These are phyloP conservation scores for Gastrophysa polygoni DNA, from an alignment of 2,888 invertebrate genomes.

Conservation along the genomic window DNA sequence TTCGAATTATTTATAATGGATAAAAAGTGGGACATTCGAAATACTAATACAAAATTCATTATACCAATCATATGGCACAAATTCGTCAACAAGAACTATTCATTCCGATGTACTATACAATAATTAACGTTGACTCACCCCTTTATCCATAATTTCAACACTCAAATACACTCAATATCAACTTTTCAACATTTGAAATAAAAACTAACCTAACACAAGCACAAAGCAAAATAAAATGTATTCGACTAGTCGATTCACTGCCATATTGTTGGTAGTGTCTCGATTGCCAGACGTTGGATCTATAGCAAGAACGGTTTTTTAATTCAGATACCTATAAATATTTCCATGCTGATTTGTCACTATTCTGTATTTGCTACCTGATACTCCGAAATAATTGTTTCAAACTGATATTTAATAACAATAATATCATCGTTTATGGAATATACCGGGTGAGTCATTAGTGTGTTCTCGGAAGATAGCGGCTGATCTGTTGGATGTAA, in stretches of 20 bases:
- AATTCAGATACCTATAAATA: too few species aligned
- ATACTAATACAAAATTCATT: background rate
- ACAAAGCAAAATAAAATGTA: constrained; percentile 18
- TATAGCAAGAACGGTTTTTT: too few species aligned
- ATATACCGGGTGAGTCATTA: too few species aligned
- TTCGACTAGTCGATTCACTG: constrained; percentile 6
- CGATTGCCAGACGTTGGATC: background rate
- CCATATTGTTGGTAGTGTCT: constrained; percentile 12
- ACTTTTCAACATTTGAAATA: background rate
- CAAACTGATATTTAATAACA: too few species aligned
- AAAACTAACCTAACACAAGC: constrained; percentile 23
- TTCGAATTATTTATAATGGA: too few species aligned
- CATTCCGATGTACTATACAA: background rate
- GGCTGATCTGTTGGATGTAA: too few species aligned
- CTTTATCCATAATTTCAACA: background rate
- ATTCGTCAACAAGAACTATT: background rate
- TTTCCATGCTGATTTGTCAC: too few species aligned
- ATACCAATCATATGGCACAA: too few species aligned
- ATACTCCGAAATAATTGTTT: too few species aligned
- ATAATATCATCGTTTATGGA: too few species aligned
- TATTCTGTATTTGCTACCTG: too few species aligned
- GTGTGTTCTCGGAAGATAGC: too few species aligned
- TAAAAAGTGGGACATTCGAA: background rate
- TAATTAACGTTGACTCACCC: background rate
- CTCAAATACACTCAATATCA: background rate